Base-by-base conservation (phyloP, 2,888 invertebrate species). In the Nomada ruficornis region DNA sequence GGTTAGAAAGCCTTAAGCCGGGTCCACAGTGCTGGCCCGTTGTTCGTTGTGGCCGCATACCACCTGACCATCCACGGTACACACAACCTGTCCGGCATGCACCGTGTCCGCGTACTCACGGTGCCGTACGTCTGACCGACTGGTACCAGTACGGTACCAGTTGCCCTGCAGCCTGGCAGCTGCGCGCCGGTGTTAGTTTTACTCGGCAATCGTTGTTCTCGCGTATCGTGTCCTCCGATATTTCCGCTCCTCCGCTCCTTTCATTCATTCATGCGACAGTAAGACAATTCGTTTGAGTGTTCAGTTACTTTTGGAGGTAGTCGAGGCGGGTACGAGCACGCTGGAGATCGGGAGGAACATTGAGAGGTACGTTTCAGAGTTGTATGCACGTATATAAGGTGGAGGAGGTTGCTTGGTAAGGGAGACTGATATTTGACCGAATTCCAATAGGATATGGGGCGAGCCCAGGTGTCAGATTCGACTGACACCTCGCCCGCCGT, bases 1-100 rank as follows among this genome's bases (percentile, higher is more conserved):
- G 91, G 91, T 90, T 91, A 91, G 91, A 91, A 91, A 91, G 91
- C 89, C 90, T 88, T 83, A 86, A 89, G 87, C 82, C 85, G 72
- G 81, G 86, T 84, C 83, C 83, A 88, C 86, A 83, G 82, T 82
- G 71, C 80, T 55, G 77, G 68, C 77, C 18, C 64, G 77, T 70
- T 71, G 74, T 65, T 76, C 75, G 82, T 73, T 67, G 77, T 82
- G 84, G 82, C 83, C 65, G 78, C 76, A 77, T 83, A 83, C 79
- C 83, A 83, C 83, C 86, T 84, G 86, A 79, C 78, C 82, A 77
- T 80, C 80, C 26, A 71, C 77, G 82, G 63, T 67, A 65, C 80
- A 74, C 67, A 52, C 71, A 86, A 80, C 75, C 85, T 85, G 85
- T 88, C 79, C 88, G 75, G 84, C 77, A 80, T 84, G 84, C 80